Base-by-base conservation (phyloP, 1,140 invertebrate genomes). In the Artemia franciscana region DNA sequence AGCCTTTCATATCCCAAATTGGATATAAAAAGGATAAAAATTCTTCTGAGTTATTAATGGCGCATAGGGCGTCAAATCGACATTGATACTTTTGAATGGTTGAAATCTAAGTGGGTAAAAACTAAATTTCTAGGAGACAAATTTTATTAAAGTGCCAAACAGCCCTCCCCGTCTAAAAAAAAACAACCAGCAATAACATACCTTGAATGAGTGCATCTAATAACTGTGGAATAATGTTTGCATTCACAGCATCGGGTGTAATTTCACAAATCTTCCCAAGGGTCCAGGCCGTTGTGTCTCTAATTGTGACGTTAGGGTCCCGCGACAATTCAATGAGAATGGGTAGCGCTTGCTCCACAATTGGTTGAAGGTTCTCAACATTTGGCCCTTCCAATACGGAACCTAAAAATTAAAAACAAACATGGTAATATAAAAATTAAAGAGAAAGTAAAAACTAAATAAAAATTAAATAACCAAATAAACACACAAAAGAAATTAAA, bases 201-300 rank as follows among this genome's bases (percentile, higher is more conserved):
- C 90, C 90, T 68, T 84, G 84, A 0, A 95, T 82, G 24, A 99
- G 78, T 66, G 88, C 88, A 71, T 93, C 84, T 2, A 99, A 72
- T 9, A 99, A 71, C 5, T 86, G 84, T 70, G 72, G 68, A 4
- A 71, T 24, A 65, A 57, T 68, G 62, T 9, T n/a, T 12, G 25
- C 51, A 5, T 51, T 51, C n/a, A 96, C 88, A 0, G 91, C 93
- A 70, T 95, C 91, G 0, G 93, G 91, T 64, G 96, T 88, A 57
- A 95, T 84, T 74, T 99, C 95, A 75, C 93, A 98, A 59, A 99
- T 91, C 66, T 94, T 79, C 2, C 93, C 93, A 68, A 99, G 87
- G 0, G 92, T 92, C 96, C 96, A 99, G 0, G 95, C 94, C 0
- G 90, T 86, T 12, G 95, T 98, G 71, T 99, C 96, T 63, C 92